A percentile compares a stretch with the other conserved stretches of the same genome.
These are phyloP conservation scores for Desmodus rotundus DNA, from an alignment of 2,113 vertebrate genomes.

Conservation along the genomic window DNA sequence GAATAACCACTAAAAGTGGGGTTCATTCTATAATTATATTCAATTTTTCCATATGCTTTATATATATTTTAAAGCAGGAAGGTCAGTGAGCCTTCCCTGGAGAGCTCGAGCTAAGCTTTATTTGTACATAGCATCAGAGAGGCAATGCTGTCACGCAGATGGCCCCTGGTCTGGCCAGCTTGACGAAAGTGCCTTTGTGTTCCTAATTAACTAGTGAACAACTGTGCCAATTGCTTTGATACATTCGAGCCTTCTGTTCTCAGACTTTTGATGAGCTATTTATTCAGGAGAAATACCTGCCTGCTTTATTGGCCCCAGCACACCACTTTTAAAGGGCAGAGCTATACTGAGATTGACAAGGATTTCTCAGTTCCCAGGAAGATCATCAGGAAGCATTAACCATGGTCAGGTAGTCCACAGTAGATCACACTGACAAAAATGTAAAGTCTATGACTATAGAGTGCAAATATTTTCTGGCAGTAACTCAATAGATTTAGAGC, in stretches of 20 bases:
- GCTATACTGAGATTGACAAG: conserved; percentile 66
- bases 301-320: conserved; percentile 67
- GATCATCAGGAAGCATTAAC: conserved; percentile 66
- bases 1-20: not conserved
- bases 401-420: conserved; percentile 42
- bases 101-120: conserved; percentile 47
- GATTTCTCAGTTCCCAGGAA: conserved; percentile 58
- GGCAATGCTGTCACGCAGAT: conserved; percentile 70
- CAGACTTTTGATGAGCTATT: conserved; percentile 78
- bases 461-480: conserved; percentile 78
- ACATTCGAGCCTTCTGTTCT: conserved; percentile 78
- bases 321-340: conserved; percentile 56
- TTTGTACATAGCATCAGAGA: conserved; percentile 57
- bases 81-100: conserved; percentile 49
- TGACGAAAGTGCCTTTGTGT: conserved; percentile 71
- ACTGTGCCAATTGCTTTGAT: conserved; percentile 72
- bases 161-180: conserved; percentile 72
- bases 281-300: conserved; percentile 75
- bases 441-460: conserved; percentile 73
- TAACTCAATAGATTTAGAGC: conserved; percentile 76
- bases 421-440: conserved; percentile 71
- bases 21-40: not conserved
- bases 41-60: not conserved
- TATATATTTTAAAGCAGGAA: conserved; percentile 24
- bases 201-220: conserved; percentile 79